Percentiles rank a stretch among this genome's conserved stretches.
These are phyloP conservation scores for Lasioglossum zephyrum DNA, from an alignment of 2,888 invertebrate genomes.

Conservation along the genomic window DNA sequence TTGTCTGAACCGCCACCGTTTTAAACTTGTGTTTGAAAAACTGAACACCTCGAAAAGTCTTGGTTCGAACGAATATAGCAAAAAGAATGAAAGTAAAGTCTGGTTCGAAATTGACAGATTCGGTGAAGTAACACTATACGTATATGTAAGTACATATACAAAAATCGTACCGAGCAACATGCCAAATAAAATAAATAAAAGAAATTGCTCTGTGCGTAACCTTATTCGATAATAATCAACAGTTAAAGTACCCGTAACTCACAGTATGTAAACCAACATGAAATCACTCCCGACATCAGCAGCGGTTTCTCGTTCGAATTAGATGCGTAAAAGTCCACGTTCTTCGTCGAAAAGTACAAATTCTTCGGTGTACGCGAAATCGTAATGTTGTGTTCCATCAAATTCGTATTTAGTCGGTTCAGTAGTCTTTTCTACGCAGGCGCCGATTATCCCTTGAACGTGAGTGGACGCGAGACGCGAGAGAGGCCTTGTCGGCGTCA, in stretches of 20 bases:
- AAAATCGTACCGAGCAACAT: neutral
- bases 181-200: neutral
- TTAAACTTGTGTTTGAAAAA: neutral
- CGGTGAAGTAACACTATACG: slow-evolving; percentile 4
- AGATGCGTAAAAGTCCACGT: slow-evolving; percentile 30
- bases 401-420: slow-evolving; percentile 20
- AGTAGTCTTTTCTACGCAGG: slow-evolving; percentile 42
- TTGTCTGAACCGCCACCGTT: neutral
- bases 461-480: neutral
- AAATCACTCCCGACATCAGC: neutral
- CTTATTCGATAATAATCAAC: neutral
- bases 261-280: too few relatives aligned
- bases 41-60: neutral
- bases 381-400: slow-evolving; percentile 14
- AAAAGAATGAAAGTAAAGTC: neutral
- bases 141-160: neutral
- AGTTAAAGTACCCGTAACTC: neutral
- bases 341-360: slow-evolving; percentile 44
- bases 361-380: slow-evolving; percentile 17
- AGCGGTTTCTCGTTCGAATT: neutral
- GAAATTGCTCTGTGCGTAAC: slow-evolving; percentile 16
- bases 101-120: neutral
- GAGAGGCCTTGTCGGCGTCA: neutral
- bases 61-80: neutral
- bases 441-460: neutral